Base-by-base conservation (phyloP, 1,140 invertebrate species). In the Atta cephalotes region DNA sequence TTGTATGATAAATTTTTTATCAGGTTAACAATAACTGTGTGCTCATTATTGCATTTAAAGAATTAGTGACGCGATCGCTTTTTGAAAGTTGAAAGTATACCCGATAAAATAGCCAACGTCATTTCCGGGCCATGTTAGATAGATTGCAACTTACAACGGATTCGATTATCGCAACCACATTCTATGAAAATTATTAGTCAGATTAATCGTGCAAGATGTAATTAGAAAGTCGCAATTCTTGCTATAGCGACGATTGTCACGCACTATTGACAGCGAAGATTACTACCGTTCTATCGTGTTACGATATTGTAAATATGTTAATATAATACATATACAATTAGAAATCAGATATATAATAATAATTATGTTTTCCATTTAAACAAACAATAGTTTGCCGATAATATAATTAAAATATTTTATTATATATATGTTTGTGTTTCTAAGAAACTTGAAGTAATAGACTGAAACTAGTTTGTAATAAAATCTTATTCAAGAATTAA, bases 151-250 rank as follows among this genome's bases (percentile, higher is more conserved):
- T 62, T 35, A 56, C 39, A 63, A 62, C 56, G 21, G 25, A 31
- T 82, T 82, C 53, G 28, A 84, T 84, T 84, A 84, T 74, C 39
- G 56, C 25, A 74, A 82, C 7, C 35, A 70, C 21, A 25, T 76
- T 84, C 9, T 49, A n/a, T 45, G 14, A 74, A 82, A 82, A 82
- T 82, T 62, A n/a, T 28, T 76, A 18, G n/a, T 14, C 70, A 45
- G 45, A 25, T 25, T 82, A 84, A 84, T 84, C 72, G 31, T 9
- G 18, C 39, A 45, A 35, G 39, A 49, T 49, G 9, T 25, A 84
- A 84, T 74, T 84, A 84, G 80, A 84, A 84, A 84, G 80, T 84
- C 9, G 70, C 56, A n/a, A 76, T 76, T 51, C 18, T 16, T 74
- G 25, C 25, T 39, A 58, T 16, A 31, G 56, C 56, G 70, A 76